These are phyloP conservation scores for Oscheius sp. DNA, from an alignment of 2,888 invertebrate genomes.

Conservation along the genomic window DNA sequence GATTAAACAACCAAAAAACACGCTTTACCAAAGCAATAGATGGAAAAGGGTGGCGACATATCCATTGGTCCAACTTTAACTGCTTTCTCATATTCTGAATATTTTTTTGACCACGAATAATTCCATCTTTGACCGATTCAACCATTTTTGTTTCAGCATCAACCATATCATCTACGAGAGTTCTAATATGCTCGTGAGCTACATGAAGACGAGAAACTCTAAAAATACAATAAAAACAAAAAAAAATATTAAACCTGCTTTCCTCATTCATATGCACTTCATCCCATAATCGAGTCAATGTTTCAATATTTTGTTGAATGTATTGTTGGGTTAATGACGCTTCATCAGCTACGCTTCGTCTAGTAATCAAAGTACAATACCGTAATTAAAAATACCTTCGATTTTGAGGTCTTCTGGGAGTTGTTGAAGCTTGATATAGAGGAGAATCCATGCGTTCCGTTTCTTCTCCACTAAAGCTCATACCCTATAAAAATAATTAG, in stretches of 20 bases:
- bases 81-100: conserved; percentile 1
- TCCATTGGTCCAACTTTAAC: background rate
- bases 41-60: background rate
- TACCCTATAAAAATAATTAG: no score
- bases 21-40: conserved; percentile 15
- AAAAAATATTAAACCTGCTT: background rate
- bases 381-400: background rate
- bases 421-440: no score
- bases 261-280: conserved; percentile 26
- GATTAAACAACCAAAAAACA: background rate
- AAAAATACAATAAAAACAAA: background rate
- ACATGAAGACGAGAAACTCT: conserved; percentile 1
- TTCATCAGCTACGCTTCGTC: conserved; percentile 22
- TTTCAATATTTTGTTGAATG: conserved; percentile 9
- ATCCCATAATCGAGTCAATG: conserved; percentile 25
- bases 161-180: conserved; percentile 28
- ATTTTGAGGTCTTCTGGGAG: background rate
- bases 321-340: conserved; percentile 8
- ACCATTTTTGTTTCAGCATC: conserved; percentile 24
- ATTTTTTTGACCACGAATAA: background rate
- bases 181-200: conserved; percentile 18
- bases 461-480: no score
- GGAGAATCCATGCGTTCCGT: background rate
- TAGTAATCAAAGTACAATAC: background rate
- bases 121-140: conserved; percentile 21